Base-by-base conservation (phyloP, 2,113 vertebrate genomes). In the Galbula dea region DNA sequence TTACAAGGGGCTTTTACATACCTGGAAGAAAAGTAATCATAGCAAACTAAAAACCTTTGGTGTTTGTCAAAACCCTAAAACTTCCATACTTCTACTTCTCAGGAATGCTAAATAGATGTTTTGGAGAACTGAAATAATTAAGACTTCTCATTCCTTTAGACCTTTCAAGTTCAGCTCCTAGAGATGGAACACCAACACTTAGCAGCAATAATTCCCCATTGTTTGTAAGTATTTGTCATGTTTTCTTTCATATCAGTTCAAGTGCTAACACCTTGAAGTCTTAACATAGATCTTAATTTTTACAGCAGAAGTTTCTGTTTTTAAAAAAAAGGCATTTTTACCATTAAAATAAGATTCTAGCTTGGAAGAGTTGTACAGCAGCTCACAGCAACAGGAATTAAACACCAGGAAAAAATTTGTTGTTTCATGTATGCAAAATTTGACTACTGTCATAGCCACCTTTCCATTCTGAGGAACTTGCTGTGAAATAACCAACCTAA, bases 161-260 rank as follows among this genome's bases (percentile, higher is more conserved):
- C 83, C 76, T 97, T 57, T 86, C 97, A 90, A 96, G 88, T 93
- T 97, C 97, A 94, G 86, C 96, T 96, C 95, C 97, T 93, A 97
- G 97, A 95, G 98, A 98, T 95, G 97, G 97, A 95, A 91, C 97
- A 75, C 30, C 97, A 58, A 27, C 96, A 67, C 92, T 98, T 90
- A 97, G 72, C 95, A 94, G 83, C 93, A 96, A 68, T 95, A 97
- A 96, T 95, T 96, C 97, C 61, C 96, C 97, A 30, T 93, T 97
- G 92, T 97, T 98, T 96, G 98, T 98, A 97, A 93, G 98, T 98
- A 94, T 84, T 93, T 74, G 78, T 91, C 59, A 4, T 76, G n/a
- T 81, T 84, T 93, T 96, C 29, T 51, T 80, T 82, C 39, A 41
- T 10, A 6, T 46, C 48, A 34, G 14, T 86, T 92, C 62, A 85